Base-by-base conservation (phyloP, 2,113 vertebrate species). In the Spheniscus mendiculus region DNA sequence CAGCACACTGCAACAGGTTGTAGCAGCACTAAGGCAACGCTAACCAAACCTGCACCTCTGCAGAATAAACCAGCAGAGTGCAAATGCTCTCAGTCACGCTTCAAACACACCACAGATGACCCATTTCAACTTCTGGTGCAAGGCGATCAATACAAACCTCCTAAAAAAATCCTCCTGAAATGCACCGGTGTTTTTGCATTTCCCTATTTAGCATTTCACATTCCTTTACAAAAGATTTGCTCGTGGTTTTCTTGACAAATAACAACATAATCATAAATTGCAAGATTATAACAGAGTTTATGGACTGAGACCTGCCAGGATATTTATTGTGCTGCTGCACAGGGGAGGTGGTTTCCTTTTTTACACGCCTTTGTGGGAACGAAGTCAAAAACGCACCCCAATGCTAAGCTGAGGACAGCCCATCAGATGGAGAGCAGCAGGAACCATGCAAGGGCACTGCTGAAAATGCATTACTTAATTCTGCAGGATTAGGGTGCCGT, bases 211-310 rank as follows among this genome's bases (percentile, higher is more conserved):
- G 36, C 3, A 0, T 32, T 55, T 36, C 11, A 0, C 18, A 19
- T 58, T 61, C 66, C 71, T 80, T 78, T 49, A 72, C 59, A 59
- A 83, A 89, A 81, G 38, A 78, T 62, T 52, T 44, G 63, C 36
- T 78, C 9, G 0, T 17, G 19, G 26, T 26, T 90, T 96, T 50
- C 77, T 42, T 67, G 69, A 84, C 45, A 91, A 97, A 74, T n/a
- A 89, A 84, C 38, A 79, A 81, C 63, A 66, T 50, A 74, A 74
- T 62, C 42, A 4, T 96, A 95, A 92, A 90, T 49, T 23, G 49
- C 19, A 29, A 53, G 70, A 93, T 83, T 83, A 36, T 72, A 96
- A 76, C 59, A 49, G 73, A 58, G 87, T 94, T 93, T 87, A 88
- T 76, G 66, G 70, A 47, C 70, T 69, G 79, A 76, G 47, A 84